Base-by-base conservation (phyloP, 2,797 vertebrate species). In the Rhabdomys pumilio region DNA sequence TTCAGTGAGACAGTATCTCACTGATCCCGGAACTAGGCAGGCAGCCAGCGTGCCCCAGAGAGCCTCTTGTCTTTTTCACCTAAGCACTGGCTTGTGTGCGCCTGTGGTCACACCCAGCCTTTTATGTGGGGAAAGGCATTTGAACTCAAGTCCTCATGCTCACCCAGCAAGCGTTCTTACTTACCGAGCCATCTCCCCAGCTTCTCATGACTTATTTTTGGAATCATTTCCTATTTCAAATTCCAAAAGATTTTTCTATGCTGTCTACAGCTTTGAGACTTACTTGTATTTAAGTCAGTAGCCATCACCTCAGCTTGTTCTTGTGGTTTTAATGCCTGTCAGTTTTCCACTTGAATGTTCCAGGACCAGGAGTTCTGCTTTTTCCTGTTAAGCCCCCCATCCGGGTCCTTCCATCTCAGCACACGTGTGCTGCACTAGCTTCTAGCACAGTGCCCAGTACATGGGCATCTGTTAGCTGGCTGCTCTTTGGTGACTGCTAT, bases 141-240 rank as follows among this genome's bases (percentile, higher is more conserved):
- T 81, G 53, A 57, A 81, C 53, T 81, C 53, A 12, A 31, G 34
- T n/a, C 34, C 77, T 55, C 47, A n/a, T 57, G 50, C 44, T 50
- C 14, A 53, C 15, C 13, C 50, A 55, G 15, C 24, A 50, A 79
- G 31, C 9, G 11, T 44, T 63, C 59, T 83, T 55, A 63, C 14
- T 34, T 20, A 55, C 59, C 31, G 59, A 83, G 59, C 57, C 22
- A 17, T 59, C 57, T 59, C 24, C 80, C n/a, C 38, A 83, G 44
- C 31, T 84, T 79, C 89, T 75, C n/a, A 31, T 65, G 31, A 69
- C 41, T 92, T 80, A 1, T 94, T 88, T 92, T 85, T 75, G 50
- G 89, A 89, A 55, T 73, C 29, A 59, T 72, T 94, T 86, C 24
- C 24, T 91, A 12, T 82, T 91, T 53, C 19, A 87, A 9, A 50